Evolutionary conservation across 2,113 vertebrate genomes (phyloP), one percentile per base, ranked within the genome.

Genomic region (Brachypteracias leptosomus): DNA sequence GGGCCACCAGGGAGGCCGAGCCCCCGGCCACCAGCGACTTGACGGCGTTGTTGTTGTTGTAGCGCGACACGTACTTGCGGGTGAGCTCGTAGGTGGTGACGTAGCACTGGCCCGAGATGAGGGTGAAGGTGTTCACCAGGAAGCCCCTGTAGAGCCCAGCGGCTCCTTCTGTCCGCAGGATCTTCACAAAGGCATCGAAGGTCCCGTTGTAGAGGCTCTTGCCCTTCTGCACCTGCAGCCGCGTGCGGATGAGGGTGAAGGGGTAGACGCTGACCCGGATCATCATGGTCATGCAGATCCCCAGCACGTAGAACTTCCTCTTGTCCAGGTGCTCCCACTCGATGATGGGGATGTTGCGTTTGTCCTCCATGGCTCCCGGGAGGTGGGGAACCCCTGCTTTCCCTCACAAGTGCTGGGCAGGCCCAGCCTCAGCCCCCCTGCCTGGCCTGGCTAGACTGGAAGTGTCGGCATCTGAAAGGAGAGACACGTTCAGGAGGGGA

Each of bases 251-350:
- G 55, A 99, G 98, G 4, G 99, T 99, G 96, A 99, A 99, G 0
- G 99, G 99, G 96, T 99, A 99, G 35, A 99, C 98, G 1, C 99
- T 99, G 86, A 98, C 98, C 6, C 99, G 98, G 88, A 99, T 99
- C 97, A 98, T 98, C 98, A 99, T 98, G 0, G 99, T 99, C 99
- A 99, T 99, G 36, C 99, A 99, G 55, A 99, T 98, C 0, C 99
- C 99, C 1, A 99, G 97, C 3, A 99, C 98, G 12, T 99, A 99
- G 98, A 99, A 99, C 86, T 99, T 99, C 97, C 98, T 98, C 95
- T 99, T 99, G 98, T 99, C 99, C 97, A 99, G 96, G 95, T 99
- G 98, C 82, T 99, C 99, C 99, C 99, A 99, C 95, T 99, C 99
- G 0, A 99, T 99, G 96, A 99, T 99, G 95, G 98, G 99, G 96